Percentiles rank a stretch among this genome's conserved stretches.
These are phyloP conservation scores for Holotrichia oblita DNA, from an alignment of 1,140 invertebrate species.

Conservation along the genomic window DNA sequence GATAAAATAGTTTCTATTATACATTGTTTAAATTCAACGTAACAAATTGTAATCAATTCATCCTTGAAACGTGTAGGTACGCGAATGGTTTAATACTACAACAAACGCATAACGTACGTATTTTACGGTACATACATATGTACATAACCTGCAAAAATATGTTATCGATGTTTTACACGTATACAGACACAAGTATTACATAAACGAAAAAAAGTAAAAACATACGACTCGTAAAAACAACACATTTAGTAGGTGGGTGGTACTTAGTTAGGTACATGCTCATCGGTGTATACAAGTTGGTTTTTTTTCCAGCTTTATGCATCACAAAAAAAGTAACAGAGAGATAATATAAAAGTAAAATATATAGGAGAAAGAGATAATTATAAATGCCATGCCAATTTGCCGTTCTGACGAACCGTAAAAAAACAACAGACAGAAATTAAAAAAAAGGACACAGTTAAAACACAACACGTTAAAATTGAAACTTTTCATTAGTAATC, in stretches of 20 bases:
- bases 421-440: neutral
- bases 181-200: neutral
- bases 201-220: neutral
- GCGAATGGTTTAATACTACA: neutral
- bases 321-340: neutral
- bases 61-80: neutral
- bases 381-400: constrained; percentile 23
- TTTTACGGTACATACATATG: too few relatives aligned
- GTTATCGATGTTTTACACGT: neutral
- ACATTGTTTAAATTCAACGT: neutral
- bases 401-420: neutral
- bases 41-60: neutral
- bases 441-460: neutral
- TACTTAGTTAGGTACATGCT: too few relatives aligned
- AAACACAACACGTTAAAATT: constrained; percentile 25
- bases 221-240: neutral
- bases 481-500: constrained; percentile 17
- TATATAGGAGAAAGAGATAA: neutral
- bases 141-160: too few relatives aligned
- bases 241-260: too few relatives aligned
- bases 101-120: too few relatives aligned
- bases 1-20: neutral
- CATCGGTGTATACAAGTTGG: too few relatives aligned
- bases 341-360: neutral
- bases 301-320: too few relatives aligned